Conservation (phyloP, 2,113 vertebrate species). For the Corynorhinus townsendii region DNA sequence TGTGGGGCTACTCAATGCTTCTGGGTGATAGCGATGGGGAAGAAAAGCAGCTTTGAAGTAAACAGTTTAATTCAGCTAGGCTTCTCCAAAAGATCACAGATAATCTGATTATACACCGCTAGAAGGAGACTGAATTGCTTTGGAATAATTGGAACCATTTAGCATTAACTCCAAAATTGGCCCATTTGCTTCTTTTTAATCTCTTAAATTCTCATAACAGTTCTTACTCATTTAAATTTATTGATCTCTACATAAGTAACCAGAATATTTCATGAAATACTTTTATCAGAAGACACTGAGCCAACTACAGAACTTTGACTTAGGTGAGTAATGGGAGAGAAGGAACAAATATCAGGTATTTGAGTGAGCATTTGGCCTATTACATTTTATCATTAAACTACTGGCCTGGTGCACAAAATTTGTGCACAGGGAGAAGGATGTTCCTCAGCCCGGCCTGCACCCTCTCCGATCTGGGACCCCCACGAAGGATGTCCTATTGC, state of each 20-base stretch:
- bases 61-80: conserved; percentile 20
- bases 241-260: not conserved
- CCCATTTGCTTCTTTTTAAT: not conserved
- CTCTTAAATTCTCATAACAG: not conserved
- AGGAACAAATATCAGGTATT: not conserved
- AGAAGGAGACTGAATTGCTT: not conserved
- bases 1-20: not conserved
- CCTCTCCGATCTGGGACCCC: too few species aligned
- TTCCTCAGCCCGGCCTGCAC: too few species aligned
- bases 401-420: too few species aligned
- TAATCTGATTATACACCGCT: not conserved
- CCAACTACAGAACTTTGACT: not conserved
- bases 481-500: too few species aligned
- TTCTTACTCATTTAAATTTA: not conserved
- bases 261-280: not conserved
- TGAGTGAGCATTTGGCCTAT: not conserved
- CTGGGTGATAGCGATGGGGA: not conserved
- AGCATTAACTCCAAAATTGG: conserved; percentile 9
- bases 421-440: too few species aligned
- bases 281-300: not conserved
- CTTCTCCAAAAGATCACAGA: not conserved
- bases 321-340: not conserved
- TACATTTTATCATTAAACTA: not conserved
- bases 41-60: not conserved
- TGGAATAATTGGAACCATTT: conserved; percentile 4